phyloP scores from a whole-genome alignment of 2,888 invertebrate species.

The Rhaphigaster nebulosa region DNA sequence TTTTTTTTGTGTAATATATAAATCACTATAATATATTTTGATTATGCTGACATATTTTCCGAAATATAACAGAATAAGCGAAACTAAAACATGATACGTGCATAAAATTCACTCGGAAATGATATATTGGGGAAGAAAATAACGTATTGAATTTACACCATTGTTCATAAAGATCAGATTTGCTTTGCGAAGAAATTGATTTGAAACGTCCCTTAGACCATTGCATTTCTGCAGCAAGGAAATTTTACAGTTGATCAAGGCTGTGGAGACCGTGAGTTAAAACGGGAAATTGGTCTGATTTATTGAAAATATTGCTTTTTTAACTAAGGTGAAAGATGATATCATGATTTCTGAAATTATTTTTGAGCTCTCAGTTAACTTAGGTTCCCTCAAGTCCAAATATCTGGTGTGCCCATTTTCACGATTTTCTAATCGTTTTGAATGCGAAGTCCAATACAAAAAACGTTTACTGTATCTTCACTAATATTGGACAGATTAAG shows the following conservation, averaged over 20 bases:
- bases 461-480: too few relatives aligned
- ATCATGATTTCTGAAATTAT: too few relatives aligned
- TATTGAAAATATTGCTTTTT: too few relatives aligned
- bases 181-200: neutral
- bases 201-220: neutral
- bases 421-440: too few relatives aligned
- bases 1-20: neutral
- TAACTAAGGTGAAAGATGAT: too few relatives aligned
- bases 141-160: neutral
- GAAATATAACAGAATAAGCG: neutral
- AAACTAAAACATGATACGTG: neutral
- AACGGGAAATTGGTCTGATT: neutral
- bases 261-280: neutral
- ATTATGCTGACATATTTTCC: neutral
- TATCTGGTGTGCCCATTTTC: too few relatives aligned
- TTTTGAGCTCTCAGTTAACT: too few relatives aligned
- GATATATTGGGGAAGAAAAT: neutral
- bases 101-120: neutral
- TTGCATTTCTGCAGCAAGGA: neutral
- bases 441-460: too few relatives aligned
- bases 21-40: neutral
- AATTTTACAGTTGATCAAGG: slow-evolving; percentile 15
- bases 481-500: too few relatives aligned
- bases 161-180: neutral
- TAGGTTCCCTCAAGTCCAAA: too few relatives aligned